Conservation (phyloP, 2,113 vertebrate genomes). For the Neoarius graeffei region DNA sequence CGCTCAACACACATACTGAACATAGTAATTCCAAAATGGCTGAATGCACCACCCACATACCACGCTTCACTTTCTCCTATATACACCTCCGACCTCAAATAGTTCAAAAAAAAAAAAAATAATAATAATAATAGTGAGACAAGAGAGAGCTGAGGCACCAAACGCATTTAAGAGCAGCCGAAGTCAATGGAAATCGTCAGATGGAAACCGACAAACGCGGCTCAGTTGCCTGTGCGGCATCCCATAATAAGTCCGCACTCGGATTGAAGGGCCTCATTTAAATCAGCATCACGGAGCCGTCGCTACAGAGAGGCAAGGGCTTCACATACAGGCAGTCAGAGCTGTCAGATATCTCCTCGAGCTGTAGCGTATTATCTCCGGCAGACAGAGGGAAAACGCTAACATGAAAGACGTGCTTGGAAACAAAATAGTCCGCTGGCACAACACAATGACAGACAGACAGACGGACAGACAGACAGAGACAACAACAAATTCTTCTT, state of each 20-base stretch:
- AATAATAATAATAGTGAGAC: constrained; percentile 37
- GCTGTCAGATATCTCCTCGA: constrained; percentile 34
- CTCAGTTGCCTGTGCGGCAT: constrained; percentile 67
- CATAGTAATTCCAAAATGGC: background rate
- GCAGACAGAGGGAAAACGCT: constrained; percentile 28
- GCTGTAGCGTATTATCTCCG: constrained; percentile 37
- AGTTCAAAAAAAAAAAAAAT: background rate
- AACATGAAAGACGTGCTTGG: constrained; percentile 29
- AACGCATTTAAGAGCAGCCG: constrained; percentile 63
- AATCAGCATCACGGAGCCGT: constrained; percentile 58
- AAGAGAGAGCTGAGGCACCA: constrained; percentile 51
- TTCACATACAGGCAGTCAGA: constrained; percentile 23
- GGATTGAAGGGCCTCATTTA: constrained; percentile 64
- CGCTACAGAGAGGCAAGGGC: constrained; percentile 32
- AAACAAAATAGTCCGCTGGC: constrained; percentile 9
- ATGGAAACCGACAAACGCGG: constrained; percentile 68
- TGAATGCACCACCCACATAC: constrained; percentile 1
- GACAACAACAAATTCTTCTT: background rate
- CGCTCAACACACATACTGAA: background rate
- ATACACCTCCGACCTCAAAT: background rate
- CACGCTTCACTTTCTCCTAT: background rate
- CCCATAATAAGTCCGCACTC: constrained; percentile 60
- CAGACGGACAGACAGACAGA: background rate
- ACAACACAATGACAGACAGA: background rate
- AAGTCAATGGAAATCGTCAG: constrained; percentile 49